Conservation (phyloP, 1,140 invertebrate genomes). For the Ectropis grisescens region DNA sequence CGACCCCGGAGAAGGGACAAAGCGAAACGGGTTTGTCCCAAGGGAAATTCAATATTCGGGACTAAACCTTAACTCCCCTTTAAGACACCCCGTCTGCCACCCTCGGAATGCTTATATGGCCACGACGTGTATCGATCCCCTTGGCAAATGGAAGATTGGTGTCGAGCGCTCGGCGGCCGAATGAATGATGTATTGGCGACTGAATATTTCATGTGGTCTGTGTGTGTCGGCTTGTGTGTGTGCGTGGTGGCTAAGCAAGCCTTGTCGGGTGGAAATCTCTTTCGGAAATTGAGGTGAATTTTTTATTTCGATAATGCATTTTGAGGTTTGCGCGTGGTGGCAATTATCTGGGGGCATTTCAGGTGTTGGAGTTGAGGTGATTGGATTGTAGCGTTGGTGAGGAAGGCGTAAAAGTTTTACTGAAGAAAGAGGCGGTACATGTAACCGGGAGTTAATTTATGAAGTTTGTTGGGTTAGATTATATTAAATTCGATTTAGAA, state of each 20-base stretch:
- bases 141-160: constrained; percentile 69
- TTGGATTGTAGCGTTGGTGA: no score
- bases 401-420: constrained; percentile 15
- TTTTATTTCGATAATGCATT: constrained; percentile 58
- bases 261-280: constrained; percentile 43
- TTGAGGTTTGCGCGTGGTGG: constrained; percentile 21
- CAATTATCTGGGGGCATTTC: constrained; percentile 35
- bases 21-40: constrained; percentile 69
- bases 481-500: not conserved
- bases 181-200: constrained; percentile 66
- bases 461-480: not conserved
- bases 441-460: not conserved
- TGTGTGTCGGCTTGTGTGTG: constrained; percentile 46
- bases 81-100: constrained; percentile 61
- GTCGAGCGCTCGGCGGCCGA: constrained; percentile 63
- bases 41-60: constrained; percentile 71
- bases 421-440: constrained; percentile 2
- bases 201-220: constrained; percentile 49
- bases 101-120: constrained; percentile 68
- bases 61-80: constrained; percentile 68
- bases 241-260: no score
- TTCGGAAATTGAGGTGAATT: constrained; percentile 41
- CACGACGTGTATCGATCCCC: constrained; percentile 68
- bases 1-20: constrained; percentile 64
- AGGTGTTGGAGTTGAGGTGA: constrained; percentile 30